Conservation (phyloP, 2,888 invertebrate genomes). For the Microplitis manilae region DNA sequence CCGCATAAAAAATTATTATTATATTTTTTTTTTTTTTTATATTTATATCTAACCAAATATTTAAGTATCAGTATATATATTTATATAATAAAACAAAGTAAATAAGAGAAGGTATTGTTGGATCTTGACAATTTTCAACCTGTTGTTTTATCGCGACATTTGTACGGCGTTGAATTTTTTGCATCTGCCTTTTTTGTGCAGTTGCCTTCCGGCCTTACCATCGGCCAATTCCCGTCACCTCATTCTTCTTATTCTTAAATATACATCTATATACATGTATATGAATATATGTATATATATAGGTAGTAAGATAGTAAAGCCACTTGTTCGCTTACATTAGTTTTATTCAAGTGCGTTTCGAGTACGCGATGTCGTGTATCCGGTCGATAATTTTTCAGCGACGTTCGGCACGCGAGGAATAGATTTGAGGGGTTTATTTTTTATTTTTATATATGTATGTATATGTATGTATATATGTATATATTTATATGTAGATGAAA, state of each 20-base stretch:
- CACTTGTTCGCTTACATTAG: slow-evolving; percentile 24
- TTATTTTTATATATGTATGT: neutral
- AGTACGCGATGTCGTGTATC: slow-evolving; percentile 26
- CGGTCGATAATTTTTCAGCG: slow-evolving; percentile 37
- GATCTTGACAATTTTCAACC: neutral
- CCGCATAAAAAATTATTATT: too few relatives aligned
- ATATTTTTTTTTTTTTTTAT: too few relatives aligned
- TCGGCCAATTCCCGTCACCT: slow-evolving; percentile 4
- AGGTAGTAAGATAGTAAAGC: slow-evolving; percentile 5
- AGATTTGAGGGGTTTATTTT: slow-evolving; percentile 23
- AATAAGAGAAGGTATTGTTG: too few relatives aligned
- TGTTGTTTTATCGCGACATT: neutral
- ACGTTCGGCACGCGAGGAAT: slow-evolving; percentile 21
- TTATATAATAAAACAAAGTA: too few relatives aligned
- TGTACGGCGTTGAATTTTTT: slow-evolving; percentile 7
- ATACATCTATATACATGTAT: slow-evolving; percentile 8
- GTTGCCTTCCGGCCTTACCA: slow-evolving; percentile 25
- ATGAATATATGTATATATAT: too few relatives aligned
- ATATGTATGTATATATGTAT: neutral
- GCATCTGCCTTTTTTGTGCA: slow-evolving; percentile 33
- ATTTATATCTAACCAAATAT: too few relatives aligned
- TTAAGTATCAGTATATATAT: too few relatives aligned
- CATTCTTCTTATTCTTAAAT: slow-evolving; percentile 12
- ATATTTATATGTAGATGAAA: neutral
- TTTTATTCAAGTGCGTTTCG: neutral